These are phyloP conservation scores for Oryzias curvinotus DNA, from an alignment of 2,113 vertebrate genomes.

Conservation along the genomic window DNA sequence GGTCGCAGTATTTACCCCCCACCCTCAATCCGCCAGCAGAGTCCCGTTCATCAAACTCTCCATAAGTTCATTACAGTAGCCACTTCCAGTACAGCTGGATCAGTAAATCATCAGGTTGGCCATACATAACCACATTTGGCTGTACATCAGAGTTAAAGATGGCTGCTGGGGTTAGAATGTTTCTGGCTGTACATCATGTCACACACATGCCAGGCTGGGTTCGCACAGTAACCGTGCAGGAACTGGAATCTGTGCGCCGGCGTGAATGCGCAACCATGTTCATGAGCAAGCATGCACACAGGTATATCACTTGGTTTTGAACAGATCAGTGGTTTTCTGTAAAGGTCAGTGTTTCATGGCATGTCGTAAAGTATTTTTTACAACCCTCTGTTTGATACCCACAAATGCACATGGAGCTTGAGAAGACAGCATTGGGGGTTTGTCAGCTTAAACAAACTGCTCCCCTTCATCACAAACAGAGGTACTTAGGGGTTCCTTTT, in stretches of 20 bases:
- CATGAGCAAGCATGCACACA: conserved; percentile 1
- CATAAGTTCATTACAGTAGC: conserved; percentile 62
- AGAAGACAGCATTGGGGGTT: conserved; percentile 13
- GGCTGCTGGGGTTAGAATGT: conserved; percentile 52
- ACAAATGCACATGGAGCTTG: conserved; percentile 30
- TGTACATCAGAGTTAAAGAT: conserved; percentile 67
- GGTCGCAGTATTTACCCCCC: conserved; percentile 46
- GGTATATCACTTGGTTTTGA: conserved; percentile 52
- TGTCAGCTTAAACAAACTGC: conserved; percentile 11
- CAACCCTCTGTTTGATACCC: conserved; percentile 31
- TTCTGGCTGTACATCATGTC: conserved; percentile 49
- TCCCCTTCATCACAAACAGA: conserved; percentile 4
- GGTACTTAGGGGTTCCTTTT: background rate
- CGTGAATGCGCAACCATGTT: background rate
- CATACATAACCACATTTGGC: conserved; percentile 59
- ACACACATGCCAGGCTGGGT: background rate
- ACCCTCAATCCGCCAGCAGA: conserved; percentile 43
- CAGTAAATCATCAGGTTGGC: conserved; percentile 64
- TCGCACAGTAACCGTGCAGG: conserved; percentile 14
- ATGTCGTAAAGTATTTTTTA: conserved; percentile 59
- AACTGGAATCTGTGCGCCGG: background rate
- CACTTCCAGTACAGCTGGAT: conserved; percentile 55
- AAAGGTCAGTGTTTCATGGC: conserved; percentile 64
- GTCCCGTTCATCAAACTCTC: conserved; percentile 53
- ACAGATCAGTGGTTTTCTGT: conserved; percentile 50